Conservation (phyloP, 1,140 invertebrate species). For the Aphidius ervi region DNA sequence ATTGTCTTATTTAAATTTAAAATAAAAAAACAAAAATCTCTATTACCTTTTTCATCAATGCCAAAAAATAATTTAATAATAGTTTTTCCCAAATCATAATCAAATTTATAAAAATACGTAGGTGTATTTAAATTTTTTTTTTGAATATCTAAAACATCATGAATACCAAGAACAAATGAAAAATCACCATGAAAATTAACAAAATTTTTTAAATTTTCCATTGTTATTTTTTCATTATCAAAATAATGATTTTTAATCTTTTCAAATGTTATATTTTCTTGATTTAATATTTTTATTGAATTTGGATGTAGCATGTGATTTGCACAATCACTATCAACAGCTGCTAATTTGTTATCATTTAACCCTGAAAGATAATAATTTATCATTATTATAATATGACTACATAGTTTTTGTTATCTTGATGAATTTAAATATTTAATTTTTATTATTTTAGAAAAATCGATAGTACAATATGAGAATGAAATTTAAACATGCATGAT, state of each 20-base stretch:
- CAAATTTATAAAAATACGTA: slow-evolving; percentile 55
- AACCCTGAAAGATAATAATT: not conserved
- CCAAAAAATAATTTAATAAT: slow-evolving; percentile 11
- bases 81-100: slow-evolving; percentile 32
- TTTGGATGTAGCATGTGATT: slow-evolving; percentile 5
- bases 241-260: slow-evolving; percentile 50
- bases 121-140: slow-evolving; percentile 30
- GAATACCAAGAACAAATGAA: slow-evolving; percentile 17
- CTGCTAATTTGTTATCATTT: not conserved
- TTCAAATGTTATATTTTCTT: slow-evolving; percentile 34
- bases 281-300: not conserved
- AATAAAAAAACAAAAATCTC: not conserved
- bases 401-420: too few species aligned
- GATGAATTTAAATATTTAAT: too few species aligned
- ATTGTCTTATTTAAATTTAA: not conserved
- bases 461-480: not conserved
- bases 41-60: slow-evolving; percentile 5
- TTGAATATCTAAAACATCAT: slow-evolving; percentile 37
- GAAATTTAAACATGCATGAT: not conserved
- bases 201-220: not conserved
- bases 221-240: slow-evolving; percentile 12
- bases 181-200: slow-evolving; percentile 9
- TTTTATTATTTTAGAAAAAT: too few species aligned
- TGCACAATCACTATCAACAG: slow-evolving; percentile 2
- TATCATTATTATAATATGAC: too few species aligned